Percentiles rank a stretch among this genome's conserved stretches.
phyloP scores from a whole-genome alignment of 2,797 vertebrate genomes.

The Linurgus olivaceus region DNA sequence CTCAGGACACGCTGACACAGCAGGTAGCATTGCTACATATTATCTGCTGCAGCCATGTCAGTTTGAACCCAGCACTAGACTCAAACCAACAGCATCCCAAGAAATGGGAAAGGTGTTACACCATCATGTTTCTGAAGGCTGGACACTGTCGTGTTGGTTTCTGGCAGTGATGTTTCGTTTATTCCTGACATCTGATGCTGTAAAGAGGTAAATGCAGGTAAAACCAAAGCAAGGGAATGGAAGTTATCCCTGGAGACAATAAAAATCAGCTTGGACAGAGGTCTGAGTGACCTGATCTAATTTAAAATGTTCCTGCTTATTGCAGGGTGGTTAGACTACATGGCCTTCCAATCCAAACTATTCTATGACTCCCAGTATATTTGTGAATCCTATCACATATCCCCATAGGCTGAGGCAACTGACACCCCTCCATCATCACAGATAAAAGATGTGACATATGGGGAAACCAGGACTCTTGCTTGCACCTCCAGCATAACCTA shows the following conservation, averaged over 20 bases:
- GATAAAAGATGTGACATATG: neutral
- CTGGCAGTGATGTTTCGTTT: neutral
- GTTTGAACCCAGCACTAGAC: neutral
- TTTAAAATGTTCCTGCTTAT: neutral
- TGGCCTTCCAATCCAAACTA: neutral
- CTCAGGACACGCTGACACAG: neutral
- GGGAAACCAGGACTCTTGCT: neutral
- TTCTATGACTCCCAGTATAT: too few species aligned
- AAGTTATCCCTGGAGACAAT: neutral
- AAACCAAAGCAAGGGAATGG: neutral
- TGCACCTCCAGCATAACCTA: neutral
- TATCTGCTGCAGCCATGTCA: neutral
- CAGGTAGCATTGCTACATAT: neutral
- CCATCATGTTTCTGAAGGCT: neutral
- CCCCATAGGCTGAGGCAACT: neutral
- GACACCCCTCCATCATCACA: neutral
- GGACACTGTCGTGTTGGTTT: neutral
- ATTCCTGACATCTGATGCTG: neutral
- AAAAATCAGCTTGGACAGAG: neutral
- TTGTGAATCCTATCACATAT: neutral
- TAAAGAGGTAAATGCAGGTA: neutral
- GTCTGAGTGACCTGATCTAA: neutral
- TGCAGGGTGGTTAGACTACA: neutral
- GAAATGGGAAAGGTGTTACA: neutral
- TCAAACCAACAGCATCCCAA: neutral